These are phyloP conservation scores for Natrix natrix DNA, from an alignment of 2,797 vertebrate species.

Conservation along the genomic window DNA sequence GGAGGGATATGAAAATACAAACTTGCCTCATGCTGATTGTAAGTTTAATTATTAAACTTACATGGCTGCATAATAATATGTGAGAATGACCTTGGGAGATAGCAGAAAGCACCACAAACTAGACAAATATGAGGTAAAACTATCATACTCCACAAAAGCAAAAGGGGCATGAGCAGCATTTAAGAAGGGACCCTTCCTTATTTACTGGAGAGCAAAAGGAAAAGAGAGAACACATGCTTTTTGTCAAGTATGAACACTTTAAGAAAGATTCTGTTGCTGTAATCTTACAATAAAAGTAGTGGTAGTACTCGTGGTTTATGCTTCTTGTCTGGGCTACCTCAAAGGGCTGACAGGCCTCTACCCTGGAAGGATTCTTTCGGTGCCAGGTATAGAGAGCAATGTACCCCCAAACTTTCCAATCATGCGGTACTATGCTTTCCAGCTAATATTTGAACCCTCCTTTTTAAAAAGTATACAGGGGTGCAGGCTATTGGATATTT, in stretches of 20 bases:
- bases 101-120: neutral
- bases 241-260: neutral
- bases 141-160: neutral
- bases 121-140: neutral
- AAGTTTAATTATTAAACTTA: neutral
- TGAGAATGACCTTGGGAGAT: neutral
- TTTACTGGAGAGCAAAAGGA: neutral
- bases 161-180: neutral
- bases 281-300: neutral
- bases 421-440: neutral
- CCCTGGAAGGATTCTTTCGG: neutral
- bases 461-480: neutral
- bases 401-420: neutral
- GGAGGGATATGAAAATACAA: neutral
- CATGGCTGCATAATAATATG: neutral
- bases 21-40: neutral
- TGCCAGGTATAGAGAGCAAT: neutral
- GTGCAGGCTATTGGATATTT: neutral
- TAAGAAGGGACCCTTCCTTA: neutral
- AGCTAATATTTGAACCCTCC: neutral
- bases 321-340: neutral
- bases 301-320: neutral
- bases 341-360: neutral
- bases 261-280: neutral
- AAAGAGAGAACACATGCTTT: neutral